Base-by-base conservation (phyloP, 2,888 invertebrate species). In the Phalera bucephala region DNA sequence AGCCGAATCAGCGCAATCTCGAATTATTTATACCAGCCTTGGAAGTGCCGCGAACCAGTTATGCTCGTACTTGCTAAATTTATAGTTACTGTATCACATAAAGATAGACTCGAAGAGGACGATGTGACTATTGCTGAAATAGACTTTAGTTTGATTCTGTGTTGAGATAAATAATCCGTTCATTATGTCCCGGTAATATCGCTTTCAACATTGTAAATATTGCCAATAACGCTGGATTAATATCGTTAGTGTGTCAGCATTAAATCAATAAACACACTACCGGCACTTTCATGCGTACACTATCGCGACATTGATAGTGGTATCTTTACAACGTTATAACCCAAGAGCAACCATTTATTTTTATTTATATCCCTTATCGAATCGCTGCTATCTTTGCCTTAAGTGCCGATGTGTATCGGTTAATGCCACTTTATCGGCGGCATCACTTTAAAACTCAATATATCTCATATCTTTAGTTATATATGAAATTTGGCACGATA, bases 381-480 rank as follows among this genome's bases (percentile, higher is more conserved):
- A 63, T 61, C 47, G 64, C 36, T 57, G 67, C 56, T 79, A 76
- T 80, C 75, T 64, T 51, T 59, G 70, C 70, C 73, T 72, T 80
- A 80, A 85, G 83, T 82, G 80, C 65, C 77, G 84, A 85, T 86
- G 70, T 73, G 64, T 81, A 84, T 85, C 86, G 73, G 55, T 57
- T 81, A 83, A 83, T 81, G 73, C 80, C 62, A 53, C 53, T 40
- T 63, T 80, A 81, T 79, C 79, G 61, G 53, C 76, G 77, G 76
- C 79, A 72, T 82, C 80, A 65, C 62, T 80, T 76, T 66, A 61
- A 46, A 53, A 66, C 64, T 46, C 57, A 52, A 69, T 57, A 64
- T 67, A 66, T 65, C 63, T 63, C 61, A 69, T 72, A 72, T 73
- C 75, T 72, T 64, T 59, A 61, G 60, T 66, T 64, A 61, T 62